Evolutionary conservation across 2,888 invertebrate species (phyloP).

Genomic region (Linyphia triangularis): DNA sequence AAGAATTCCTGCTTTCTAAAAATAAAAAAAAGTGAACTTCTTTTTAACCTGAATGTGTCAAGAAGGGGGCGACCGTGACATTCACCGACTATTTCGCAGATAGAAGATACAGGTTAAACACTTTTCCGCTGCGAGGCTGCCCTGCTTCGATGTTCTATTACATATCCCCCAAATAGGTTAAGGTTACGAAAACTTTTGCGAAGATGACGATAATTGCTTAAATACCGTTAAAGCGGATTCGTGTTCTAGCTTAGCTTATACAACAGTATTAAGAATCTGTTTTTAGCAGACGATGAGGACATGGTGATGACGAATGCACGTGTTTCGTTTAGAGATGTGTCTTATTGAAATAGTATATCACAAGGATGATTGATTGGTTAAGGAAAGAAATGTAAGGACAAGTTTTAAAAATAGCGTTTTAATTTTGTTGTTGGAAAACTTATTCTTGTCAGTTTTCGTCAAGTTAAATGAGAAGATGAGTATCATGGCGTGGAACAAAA

Average conservation of each 20-base stretch:
- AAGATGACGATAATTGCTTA: neutral
- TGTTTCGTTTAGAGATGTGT: neutral
- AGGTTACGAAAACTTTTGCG: slow-evolving; percentile 2
- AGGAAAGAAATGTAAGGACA: too few relatives aligned
- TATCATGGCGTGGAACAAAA: too few relatives aligned
- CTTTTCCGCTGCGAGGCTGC: slow-evolving; percentile 18
- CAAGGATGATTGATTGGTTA: neutral
- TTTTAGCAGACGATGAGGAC: neutral
- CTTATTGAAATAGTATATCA: neutral
- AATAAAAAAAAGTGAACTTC: slow-evolving; percentile 11
- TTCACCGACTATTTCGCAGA: neutral
- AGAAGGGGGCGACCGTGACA: slow-evolving; percentile 50
- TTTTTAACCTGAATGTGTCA: slow-evolving; percentile 57
- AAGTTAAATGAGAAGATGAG: too few relatives aligned
- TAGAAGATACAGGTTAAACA: slow-evolving; percentile 21
- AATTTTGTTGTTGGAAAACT: too few relatives aligned
- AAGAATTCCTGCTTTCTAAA: neutral
- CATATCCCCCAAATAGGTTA: neutral
- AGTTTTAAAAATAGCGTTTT: too few relatives aligned
- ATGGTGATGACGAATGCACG: neutral
- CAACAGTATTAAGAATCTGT: neutral
- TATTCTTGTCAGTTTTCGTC: too few relatives aligned
- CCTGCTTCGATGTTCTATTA: slow-evolving; percentile 17
- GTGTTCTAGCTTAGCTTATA: neutral
- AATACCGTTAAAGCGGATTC: neutral